Evolutionary conservation across 2,797 vertebrate genomes (phyloP).

Genomic region (Cirrhinus mrigala): DNA sequence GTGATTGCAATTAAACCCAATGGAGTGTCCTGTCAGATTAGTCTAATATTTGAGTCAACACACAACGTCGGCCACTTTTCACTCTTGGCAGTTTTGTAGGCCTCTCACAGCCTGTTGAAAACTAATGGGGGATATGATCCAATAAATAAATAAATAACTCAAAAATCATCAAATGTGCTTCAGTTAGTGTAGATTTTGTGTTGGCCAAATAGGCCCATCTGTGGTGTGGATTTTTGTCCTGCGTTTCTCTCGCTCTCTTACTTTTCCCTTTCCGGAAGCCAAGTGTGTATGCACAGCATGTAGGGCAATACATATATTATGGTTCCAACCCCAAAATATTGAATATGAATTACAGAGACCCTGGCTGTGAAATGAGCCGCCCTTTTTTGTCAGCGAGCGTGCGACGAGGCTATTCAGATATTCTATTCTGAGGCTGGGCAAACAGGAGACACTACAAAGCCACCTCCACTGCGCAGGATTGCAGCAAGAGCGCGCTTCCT

Average conservation of each 20-base stretch:
- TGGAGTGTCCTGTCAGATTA: constrained; percentile 22
- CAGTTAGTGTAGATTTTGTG: constrained; percentile 22
- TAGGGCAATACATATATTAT: constrained; percentile 3
- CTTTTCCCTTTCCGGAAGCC: not conserved
- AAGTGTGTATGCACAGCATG: not conserved
- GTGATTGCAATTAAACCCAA: not conserved
- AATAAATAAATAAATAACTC: constrained; percentile 30
- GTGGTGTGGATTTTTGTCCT: constrained; percentile 40
- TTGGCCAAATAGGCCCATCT: constrained; percentile 48
- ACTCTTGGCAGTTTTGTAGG: constrained; percentile 44
- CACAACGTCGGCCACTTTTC: constrained; percentile 38
- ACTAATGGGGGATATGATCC: constrained; percentile 36
- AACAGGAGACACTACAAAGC: constrained; percentile 55
- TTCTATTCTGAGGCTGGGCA: constrained; percentile 57
- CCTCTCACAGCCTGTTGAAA: constrained; percentile 33
- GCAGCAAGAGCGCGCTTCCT: constrained; percentile 21
- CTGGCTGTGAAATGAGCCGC: not conserved
- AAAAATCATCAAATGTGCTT: constrained; percentile 34
- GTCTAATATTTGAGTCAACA: constrained; percentile 35
- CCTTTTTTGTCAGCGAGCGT: not conserved
- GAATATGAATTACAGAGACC: not conserved
- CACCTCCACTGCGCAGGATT: constrained; percentile 49
- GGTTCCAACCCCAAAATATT: not conserved
- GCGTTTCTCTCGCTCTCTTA: not conserved
- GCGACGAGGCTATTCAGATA: constrained; percentile 18